phyloP scores from a whole-genome alignment of 2,113 vertebrate genomes.

The Hassar affinis region DNA sequence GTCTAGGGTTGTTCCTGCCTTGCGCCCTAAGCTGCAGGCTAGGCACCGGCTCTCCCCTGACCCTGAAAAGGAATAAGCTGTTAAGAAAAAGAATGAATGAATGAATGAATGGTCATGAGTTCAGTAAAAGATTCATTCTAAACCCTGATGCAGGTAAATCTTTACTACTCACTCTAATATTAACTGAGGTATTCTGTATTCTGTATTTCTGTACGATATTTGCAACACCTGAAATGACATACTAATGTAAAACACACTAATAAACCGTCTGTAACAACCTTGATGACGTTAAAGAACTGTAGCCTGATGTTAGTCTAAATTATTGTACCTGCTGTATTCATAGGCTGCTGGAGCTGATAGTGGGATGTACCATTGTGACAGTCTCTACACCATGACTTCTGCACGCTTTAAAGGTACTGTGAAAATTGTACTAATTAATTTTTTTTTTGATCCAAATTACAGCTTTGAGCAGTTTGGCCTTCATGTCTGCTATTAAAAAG shows the following conservation, averaged over 20 bases:
- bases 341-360: background rate
- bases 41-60: no score
- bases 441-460: background rate
- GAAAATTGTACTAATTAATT: background rate
- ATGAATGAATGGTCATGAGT: no score
- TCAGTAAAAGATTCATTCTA: background rate
- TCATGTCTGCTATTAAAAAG: conserved; percentile 6
- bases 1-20: no score
- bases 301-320: background rate
- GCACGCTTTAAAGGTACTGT: background rate
- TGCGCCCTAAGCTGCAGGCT: no score
- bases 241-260: background rate
- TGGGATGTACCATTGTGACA: background rate
- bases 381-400: no score
- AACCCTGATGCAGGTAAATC: background rate
- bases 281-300: background rate
- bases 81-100: no score
- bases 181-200: background rate
- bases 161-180: background rate
- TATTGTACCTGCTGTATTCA: background rate
- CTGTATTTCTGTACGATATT: background rate
- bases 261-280: background rate
- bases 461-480: conserved; percentile 14
- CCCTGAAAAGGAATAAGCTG: no score
- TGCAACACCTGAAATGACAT: background rate